Evolutionary conservation across 2,888 invertebrate species (phyloP).

Genomic region (Hypsopygia costalis): DNA sequence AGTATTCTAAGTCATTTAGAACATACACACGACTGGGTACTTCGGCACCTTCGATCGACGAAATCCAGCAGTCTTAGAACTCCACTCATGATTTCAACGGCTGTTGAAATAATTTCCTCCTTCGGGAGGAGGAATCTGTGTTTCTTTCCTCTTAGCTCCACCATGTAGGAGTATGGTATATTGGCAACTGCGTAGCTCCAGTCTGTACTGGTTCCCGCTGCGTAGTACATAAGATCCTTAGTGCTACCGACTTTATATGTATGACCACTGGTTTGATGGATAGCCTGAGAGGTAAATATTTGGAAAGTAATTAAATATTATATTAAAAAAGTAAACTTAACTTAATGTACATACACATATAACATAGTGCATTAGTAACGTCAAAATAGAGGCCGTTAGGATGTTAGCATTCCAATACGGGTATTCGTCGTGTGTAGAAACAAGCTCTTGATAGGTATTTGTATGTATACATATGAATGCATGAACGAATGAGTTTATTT

Average conservation of each 20-base stretch:
- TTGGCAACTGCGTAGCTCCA: slow-evolving; percentile 63
- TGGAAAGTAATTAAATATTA: too few relatives aligned
- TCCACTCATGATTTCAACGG: slow-evolving; percentile 45
- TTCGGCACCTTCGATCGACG: slow-evolving; percentile 38
- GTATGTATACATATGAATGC: too few relatives aligned
- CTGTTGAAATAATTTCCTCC: slow-evolving; percentile 53
- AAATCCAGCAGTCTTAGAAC: slow-evolving; percentile 54
- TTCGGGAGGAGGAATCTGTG: slow-evolving; percentile 61
- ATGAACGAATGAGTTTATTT: too few relatives aligned
- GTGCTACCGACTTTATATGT: slow-evolving; percentile 71
- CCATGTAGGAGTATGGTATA: slow-evolving; percentile 65
- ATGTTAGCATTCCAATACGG: too few relatives aligned
- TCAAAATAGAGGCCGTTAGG: too few relatives aligned
- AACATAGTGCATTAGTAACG: too few relatives aligned
- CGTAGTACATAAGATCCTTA: slow-evolving; percentile 70
- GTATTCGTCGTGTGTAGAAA: too few relatives aligned
- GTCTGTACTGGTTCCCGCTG: slow-evolving; percentile 60
- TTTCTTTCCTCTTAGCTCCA: slow-evolving; percentile 59
- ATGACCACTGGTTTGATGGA: slow-evolving; percentile 45
- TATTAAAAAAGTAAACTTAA: too few relatives aligned
- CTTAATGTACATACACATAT: too few relatives aligned
- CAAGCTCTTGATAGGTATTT: too few relatives aligned
- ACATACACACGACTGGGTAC: slow-evolving; percentile 29
- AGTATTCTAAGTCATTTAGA: slow-evolving; percentile 22
- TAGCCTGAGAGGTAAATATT: slow-evolving; percentile 43